Evolutionary conservation across 2,113 vertebrate species (phyloP), one percentile per base, ranked within the genome.

Genomic region (Centrocercus urophasianus): DNA sequence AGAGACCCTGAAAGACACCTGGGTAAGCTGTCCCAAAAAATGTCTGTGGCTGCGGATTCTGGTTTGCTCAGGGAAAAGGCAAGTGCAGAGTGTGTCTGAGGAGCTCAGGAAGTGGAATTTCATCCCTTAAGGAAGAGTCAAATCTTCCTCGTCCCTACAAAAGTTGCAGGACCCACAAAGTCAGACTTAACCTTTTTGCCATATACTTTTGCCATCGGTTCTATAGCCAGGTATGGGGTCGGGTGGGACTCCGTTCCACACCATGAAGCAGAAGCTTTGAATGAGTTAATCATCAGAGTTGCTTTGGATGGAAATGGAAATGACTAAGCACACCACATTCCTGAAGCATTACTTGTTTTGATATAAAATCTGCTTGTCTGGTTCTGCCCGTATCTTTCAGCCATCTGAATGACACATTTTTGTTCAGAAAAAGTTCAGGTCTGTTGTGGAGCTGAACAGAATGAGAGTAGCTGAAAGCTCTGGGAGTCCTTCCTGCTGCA

Each of bases 301-400:
- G 87, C 81, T 91, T 89, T 87, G 73, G 86, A 67, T 87, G 0
- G 3, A 85, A 59, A 65, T 93, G 72, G 79, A 86, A 89, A 38
- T 87, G 82, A 96, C 75, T 93, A 94, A 92, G 69, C 67, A 61
- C 5, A 0, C 54, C 9, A 7, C 91, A 87, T 94, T 94, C 92
- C 89, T 89, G 84, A 83, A 81, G 61, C 13, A 24, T 82, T 95
- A 93, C 72, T 88, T 90, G 48, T 72, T 96, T 94, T 91, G 79
- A 67, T 95, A 52, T 81, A 74, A 92, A 92, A 70, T 83, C 59
- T 57, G 56, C 56, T 43, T n/a, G 27, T 72, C 78, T 74, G 71
- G 48, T 83, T 16, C 83, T 90, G 87, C 89, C 81, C n/a, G 1
- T 48, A 38, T 50, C 81, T n/a, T 66, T 73, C 63, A 36, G 57